Evolutionary conservation across 2,113 vertebrate species (phyloP).

Genomic region (Hippopotamus amphibius): DNA sequence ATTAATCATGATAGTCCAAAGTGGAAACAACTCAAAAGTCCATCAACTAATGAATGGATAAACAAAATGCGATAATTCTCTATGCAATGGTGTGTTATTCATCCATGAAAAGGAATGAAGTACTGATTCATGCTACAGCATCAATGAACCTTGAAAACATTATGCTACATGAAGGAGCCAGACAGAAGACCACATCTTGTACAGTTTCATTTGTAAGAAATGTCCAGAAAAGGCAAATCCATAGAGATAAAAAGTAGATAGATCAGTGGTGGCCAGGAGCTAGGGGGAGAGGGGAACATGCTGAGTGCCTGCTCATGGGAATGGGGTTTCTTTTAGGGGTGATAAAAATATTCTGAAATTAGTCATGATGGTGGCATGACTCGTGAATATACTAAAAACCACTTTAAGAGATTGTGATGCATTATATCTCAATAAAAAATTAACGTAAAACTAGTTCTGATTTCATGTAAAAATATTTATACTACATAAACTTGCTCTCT

Average conservation of each 20-base stretch:
- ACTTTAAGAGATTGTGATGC: not conserved
- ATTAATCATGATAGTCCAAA: not conserved
- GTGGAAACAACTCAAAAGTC: not conserved
- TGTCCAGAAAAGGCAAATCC: not conserved
- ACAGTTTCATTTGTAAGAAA: not conserved
- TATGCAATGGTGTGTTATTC: not conserved
- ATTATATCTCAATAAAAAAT: conserved; percentile 18
- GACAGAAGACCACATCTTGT: not conserved
- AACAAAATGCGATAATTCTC: not conserved
- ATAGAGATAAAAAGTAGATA: not conserved
- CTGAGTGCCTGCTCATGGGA: not conserved
- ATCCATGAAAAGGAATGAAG: not conserved
- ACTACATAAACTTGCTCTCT: not conserved
- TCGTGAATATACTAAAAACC: conserved; percentile 10
- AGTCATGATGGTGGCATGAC: not conserved
- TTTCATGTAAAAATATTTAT: conserved; percentile 26
- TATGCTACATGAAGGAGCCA: not conserved
- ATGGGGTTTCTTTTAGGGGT: not conserved
- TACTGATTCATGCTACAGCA: not conserved
- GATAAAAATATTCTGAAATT: conserved; percentile 56
- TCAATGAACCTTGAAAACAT: not conserved
- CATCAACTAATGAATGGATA: not conserved
- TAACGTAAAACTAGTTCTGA: conserved; percentile 3
- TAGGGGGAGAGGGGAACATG: not conserved
- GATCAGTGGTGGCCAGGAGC: not conserved